Evolutionary conservation across 1,140 invertebrate genomes (phyloP).

Genomic region (Coenobita brevimanus): DNA sequence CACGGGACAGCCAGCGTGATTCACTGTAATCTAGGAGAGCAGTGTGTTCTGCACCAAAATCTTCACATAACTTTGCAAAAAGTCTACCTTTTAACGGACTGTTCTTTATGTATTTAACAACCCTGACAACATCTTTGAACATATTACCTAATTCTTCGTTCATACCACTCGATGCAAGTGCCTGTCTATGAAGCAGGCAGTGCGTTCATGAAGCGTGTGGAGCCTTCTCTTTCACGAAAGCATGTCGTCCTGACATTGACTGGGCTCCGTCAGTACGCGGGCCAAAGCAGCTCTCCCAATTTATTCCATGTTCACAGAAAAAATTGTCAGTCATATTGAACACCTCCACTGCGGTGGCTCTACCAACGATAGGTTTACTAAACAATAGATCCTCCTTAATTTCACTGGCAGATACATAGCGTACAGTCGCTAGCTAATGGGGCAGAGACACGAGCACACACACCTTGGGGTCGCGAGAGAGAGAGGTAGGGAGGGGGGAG

Average conservation of each 20-base stretch:
- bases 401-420: too few species aligned
- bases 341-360: slow-evolving; percentile 32
- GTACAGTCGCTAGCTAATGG: too few species aligned
- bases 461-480: too few species aligned
- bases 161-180: slow-evolving; percentile 19
- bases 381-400: too few species aligned
- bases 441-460: too few species aligned
- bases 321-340: slow-evolving; percentile 29
- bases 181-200: slow-evolving; percentile 26
- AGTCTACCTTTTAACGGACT: not conserved
- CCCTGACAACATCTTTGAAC: too few species aligned
- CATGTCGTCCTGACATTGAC: slow-evolving; percentile 13
- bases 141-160: too few species aligned
- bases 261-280: slow-evolving; percentile 30
- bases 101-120: slow-evolving; percentile 9
- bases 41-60: not conserved
- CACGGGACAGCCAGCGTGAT: not conserved
- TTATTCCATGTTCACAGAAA: slow-evolving; percentile 39
- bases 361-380: slow-evolving; percentile 10
- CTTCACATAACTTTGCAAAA: not conserved
- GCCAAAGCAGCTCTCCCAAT: slow-evolving; percentile 18
- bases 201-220: not conserved
- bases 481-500: too few species aligned
- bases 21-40: slow-evolving; percentile 6
- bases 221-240: slow-evolving; percentile 25